phyloP scores from a whole-genome alignment of 2,797 vertebrate genomes.

The Paratrypauchen microcephalus region DNA sequence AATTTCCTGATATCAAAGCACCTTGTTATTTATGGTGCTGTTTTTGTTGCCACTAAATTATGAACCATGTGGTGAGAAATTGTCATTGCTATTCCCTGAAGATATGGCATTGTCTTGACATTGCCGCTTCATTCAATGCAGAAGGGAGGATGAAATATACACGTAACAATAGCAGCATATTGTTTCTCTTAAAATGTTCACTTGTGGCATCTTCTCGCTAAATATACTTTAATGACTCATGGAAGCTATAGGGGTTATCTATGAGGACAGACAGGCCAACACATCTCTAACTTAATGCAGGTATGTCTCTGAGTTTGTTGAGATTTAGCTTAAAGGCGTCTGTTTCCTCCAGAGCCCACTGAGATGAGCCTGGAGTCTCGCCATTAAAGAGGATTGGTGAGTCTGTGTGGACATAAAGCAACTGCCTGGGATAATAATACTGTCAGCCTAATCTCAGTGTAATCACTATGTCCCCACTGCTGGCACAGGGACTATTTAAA shows the following conservation, averaged over 20 bases:
- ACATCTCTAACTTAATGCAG: background rate
- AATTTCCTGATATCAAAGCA: constrained; percentile 8
- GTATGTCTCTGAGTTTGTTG: background rate
- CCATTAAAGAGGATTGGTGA: background rate
- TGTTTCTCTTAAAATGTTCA: background rate
- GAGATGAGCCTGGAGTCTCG: background rate
- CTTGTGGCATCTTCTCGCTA: background rate
- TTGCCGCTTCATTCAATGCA: background rate
- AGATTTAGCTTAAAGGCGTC: constrained; percentile 6
- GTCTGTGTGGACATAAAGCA: constrained; percentile 6
- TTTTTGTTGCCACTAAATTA: background rate
- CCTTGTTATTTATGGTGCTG: background rate
- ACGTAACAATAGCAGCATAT: background rate
- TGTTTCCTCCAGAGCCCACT: constrained; percentile 3
- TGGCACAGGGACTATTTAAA: constrained; percentile 15
- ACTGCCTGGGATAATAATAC: constrained; percentile 7
- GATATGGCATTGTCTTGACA: constrained; percentile 11
- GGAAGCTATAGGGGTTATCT: background rate
- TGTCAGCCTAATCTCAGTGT: constrained; percentile 9
- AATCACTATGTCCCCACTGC: background rate
- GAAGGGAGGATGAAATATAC: background rate
- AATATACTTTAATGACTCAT: background rate
- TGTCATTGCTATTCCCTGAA: constrained; percentile 4
- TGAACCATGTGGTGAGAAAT: constrained; percentile 9
- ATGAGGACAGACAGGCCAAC: background rate